Conservation (phyloP, 2,797 vertebrate genomes). For the Bradypodion pumilum region DNA sequence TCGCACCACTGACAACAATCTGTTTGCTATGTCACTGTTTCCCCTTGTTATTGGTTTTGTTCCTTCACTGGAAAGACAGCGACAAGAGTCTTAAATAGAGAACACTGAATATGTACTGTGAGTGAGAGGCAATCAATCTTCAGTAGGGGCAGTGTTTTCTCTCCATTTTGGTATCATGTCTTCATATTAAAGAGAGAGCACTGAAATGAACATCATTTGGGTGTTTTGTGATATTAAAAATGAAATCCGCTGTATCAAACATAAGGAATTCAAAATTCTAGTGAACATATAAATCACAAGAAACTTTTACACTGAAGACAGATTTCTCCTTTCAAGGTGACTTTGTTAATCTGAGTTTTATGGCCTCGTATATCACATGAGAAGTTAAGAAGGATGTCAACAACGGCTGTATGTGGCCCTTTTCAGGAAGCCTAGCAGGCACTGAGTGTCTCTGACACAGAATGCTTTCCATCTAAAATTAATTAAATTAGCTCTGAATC, state of each 20-base stretch:
- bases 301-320: slow-evolving; percentile 81
- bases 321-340: slow-evolving; percentile 83
- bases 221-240: slow-evolving; percentile 49
- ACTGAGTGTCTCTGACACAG: slow-evolving; percentile 78
- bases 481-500: slow-evolving; percentile 84
- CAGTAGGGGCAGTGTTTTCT: neutral
- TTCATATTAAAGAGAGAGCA: slow-evolving; percentile 39
- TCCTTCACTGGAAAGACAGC: neutral
- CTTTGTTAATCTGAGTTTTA: slow-evolving; percentile 85
- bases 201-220: slow-evolving; percentile 44
- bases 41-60: neutral
- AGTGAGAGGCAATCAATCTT: neutral
- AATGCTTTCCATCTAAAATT: slow-evolving; percentile 82
- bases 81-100: neutral
- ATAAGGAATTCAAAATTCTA: slow-evolving; percentile 74
- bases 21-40: neutral
- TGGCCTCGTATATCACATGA: slow-evolving; percentile 84
- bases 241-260: slow-evolving; percentile 68
- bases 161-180: slow-evolving; percentile 14
- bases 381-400: slow-evolving; percentile 62
- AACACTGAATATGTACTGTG: neutral
- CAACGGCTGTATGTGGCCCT: slow-evolving; percentile 63
- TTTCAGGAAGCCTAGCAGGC: slow-evolving; percentile 67
- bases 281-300: slow-evolving; percentile 81
- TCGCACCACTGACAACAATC: neutral